phyloP scores from a whole-genome alignment of 2,797 vertebrate genomes.

The Clarias platycephalus region DNA sequence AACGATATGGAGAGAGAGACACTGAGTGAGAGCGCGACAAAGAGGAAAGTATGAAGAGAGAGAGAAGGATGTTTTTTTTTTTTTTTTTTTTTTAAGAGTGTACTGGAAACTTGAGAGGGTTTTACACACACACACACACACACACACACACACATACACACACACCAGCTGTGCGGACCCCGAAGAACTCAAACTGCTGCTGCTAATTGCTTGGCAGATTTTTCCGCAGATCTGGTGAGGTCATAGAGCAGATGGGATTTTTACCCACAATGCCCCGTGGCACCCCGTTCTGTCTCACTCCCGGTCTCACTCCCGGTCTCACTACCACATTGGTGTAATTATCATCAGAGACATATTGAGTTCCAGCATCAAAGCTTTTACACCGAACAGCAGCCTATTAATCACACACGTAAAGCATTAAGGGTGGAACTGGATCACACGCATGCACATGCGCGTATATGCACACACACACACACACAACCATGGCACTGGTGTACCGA shows the following conservation, averaged over 20 bases:
- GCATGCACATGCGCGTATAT: not conserved
- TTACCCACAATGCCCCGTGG: slow-evolving; percentile 33
- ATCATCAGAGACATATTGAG: slow-evolving; percentile 14
- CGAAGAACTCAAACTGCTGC: slow-evolving; percentile 73
- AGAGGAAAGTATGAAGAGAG: slow-evolving; percentile 31
- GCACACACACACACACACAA: not conserved
- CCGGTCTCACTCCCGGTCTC: not conserved
- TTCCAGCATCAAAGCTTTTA: slow-evolving; percentile 27
- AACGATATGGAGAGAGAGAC: not conserved
- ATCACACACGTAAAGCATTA: slow-evolving; percentile 4
- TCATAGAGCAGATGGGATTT: slow-evolving; percentile 74
- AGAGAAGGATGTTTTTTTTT: slow-evolving; percentile 32
- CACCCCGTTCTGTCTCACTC: slow-evolving; percentile 11
- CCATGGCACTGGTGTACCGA: not conserved
- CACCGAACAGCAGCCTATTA: slow-evolving; percentile 16
- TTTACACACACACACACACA: slow-evolving; percentile 31
- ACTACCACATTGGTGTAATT: slow-evolving; percentile 12
- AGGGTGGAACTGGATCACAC: slow-evolving; percentile 8
- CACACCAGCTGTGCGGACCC: slow-evolving; percentile 64
- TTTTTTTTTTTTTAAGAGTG: slow-evolving; percentile 42
- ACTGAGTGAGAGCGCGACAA: not conserved
- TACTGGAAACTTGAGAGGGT: slow-evolving; percentile 48
- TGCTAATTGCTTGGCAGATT: slow-evolving; percentile 78
- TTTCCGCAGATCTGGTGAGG: slow-evolving; percentile 73
- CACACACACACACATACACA: slow-evolving; percentile 48